Percentiles rank a stretch among this genome's conserved stretches.
Conservation (phyloP, 64 coral and sea anemone species). For the Pocillopora verrucosa region DNA sequence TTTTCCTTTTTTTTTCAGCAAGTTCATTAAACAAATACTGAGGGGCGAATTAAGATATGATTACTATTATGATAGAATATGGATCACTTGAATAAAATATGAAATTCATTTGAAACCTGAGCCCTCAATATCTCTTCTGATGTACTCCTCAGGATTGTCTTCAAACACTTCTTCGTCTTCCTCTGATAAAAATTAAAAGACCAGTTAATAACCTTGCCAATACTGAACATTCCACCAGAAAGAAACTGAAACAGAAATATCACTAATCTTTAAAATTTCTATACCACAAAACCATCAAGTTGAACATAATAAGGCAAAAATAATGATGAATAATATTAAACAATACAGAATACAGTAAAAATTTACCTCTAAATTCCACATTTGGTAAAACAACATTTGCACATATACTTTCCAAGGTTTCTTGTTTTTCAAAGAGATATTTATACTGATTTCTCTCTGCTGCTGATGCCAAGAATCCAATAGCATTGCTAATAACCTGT, state of each 20-base stretch:
- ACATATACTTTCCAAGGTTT: constrained; percentile 91
- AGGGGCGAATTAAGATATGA: no score
- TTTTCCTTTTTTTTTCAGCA: no score
- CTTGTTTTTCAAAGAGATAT: constrained; percentile 90
- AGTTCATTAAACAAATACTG: no score
- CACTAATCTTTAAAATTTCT: no score
- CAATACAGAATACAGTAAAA: not conserved
- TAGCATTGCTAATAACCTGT: constrained; percentile 95
- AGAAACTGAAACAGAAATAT: no score
- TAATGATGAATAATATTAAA: not conserved
- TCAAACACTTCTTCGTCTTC: constrained; percentile 99
- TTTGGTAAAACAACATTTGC: constrained; percentile 99
- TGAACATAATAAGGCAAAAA: not conserved
- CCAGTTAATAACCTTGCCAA: not conserved
- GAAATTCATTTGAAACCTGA: constrained; percentile 55
- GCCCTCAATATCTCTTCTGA: constrained; percentile 98
- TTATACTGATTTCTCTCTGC: constrained; percentile 93
- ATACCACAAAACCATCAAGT: no score
- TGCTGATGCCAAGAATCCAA: constrained; percentile 93
- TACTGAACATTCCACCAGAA: no score
- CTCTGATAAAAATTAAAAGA: constrained; percentile 56
- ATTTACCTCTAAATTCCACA: constrained; percentile 94
- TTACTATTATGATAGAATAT: no score
- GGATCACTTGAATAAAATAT: not conserved
- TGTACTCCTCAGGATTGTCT: constrained; percentile 99